Evolutionary conservation across 2,888 invertebrate genomes (phyloP).

Genomic region (Lutraria lutraria): DNA sequence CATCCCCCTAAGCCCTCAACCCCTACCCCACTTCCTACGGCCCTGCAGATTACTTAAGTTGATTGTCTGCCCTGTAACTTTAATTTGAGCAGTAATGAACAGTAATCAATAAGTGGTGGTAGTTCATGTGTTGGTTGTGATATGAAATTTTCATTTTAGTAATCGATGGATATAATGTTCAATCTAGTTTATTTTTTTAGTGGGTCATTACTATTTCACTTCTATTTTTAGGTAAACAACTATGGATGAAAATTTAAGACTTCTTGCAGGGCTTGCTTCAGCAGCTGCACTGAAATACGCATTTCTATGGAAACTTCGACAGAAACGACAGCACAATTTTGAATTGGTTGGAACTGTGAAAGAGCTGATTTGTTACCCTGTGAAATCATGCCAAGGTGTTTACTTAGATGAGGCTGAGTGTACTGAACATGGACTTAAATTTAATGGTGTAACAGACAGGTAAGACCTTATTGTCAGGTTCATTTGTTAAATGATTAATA

Average conservation of each 20-base stretch:
- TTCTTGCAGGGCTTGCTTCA: constrained; percentile 49
- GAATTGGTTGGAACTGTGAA: constrained; percentile 77
- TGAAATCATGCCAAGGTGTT: constrained; percentile 79
- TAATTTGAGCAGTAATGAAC: too few relatives aligned
- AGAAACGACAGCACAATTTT: constrained; percentile 57
- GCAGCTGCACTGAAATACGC: constrained; percentile 46
- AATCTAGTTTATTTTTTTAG: too few relatives aligned
- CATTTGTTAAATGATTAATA: neutral
- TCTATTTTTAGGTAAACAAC: neutral
- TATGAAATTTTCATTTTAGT: too few relatives aligned
- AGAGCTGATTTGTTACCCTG: constrained; percentile 77
- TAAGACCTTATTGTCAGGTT: constrained; percentile 41
- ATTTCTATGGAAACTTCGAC: constrained; percentile 51
- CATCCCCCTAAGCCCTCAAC: too few relatives aligned
- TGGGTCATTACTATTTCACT: too few relatives aligned
- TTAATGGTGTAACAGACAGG: constrained; percentile 78
- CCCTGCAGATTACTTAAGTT: too few relatives aligned
- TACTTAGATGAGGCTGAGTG: constrained; percentile 72
- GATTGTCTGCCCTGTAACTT: too few relatives aligned
- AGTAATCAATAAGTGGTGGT: too few relatives aligned
- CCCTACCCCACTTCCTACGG: too few relatives aligned
- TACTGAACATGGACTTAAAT: constrained; percentile 73
- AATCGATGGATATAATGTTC: too few relatives aligned
- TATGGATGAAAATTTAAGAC: constrained; percentile 44
- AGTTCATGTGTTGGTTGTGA: too few relatives aligned